Evolutionary conservation across 2,888 invertebrate species (phyloP).

Genomic region (Molanna angustata): DNA sequence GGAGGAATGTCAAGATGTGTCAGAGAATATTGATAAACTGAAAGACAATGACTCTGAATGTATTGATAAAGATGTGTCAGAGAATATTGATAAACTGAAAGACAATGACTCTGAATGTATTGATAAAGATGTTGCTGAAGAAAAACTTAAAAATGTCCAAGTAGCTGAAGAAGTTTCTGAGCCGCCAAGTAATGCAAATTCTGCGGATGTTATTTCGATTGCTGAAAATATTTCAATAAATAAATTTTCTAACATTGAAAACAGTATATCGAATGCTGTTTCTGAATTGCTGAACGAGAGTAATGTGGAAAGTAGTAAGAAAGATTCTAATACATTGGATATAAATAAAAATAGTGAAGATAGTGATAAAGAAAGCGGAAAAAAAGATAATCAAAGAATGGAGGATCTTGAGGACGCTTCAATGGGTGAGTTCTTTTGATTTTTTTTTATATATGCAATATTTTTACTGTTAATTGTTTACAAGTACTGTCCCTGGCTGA

Average conservation of each 20-base stretch:
- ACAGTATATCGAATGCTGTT: not conserved
- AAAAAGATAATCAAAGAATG: slow-evolving; percentile 2
- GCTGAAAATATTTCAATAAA: no score
- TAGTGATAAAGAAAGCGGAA: not conserved
- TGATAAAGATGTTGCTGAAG: not conserved
- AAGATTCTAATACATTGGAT: not conserved
- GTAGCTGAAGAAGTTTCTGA: not conserved
- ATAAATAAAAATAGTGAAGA: not conserved
- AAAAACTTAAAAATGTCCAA: not conserved
- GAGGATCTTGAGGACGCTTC: slow-evolving; percentile 16
- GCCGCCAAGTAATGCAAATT: not conserved
- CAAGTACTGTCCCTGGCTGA: no score
- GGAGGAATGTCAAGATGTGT: no score
- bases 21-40: not conserved
- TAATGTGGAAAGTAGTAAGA: not conserved
- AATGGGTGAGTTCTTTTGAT: slow-evolving; percentile 5
- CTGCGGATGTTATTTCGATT: no score
- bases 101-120: not conserved
- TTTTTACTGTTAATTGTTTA: no score
- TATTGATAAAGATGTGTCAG: not conserved
- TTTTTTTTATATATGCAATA: not conserved
- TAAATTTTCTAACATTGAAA: slow-evolving; percentile 3
- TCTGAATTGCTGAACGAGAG: not conserved
- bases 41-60: not conserved
- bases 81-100: not conserved